These are phyloP conservation scores for Brachionus plicatilis DNA, from an alignment of 1,140 invertebrate species.

Conservation along the genomic window DNA sequence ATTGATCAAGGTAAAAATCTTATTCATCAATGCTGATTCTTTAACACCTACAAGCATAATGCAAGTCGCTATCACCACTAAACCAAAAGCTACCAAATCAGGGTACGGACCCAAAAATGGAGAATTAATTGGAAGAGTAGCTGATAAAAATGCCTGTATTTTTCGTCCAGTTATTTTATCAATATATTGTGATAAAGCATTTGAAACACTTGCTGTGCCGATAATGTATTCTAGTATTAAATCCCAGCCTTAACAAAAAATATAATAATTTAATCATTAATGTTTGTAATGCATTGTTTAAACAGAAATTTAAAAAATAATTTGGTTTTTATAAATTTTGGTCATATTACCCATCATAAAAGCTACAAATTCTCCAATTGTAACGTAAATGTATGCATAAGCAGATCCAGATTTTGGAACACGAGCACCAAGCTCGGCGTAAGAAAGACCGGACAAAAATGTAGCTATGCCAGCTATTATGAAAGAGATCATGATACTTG, in stretches of 20 bases:
- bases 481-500: slow-evolving; percentile 80
- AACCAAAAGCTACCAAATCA: slow-evolving; percentile 69
- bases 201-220: slow-evolving; percentile 55
- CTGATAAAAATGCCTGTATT: slow-evolving; percentile 47
- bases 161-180: slow-evolving; percentile 47
- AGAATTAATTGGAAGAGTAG: slow-evolving; percentile 58
- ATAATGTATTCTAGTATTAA: slow-evolving; percentile 82
- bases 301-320: background rate
- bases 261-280: no score
- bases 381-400: slow-evolving; percentile 58
- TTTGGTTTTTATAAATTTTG: background rate
- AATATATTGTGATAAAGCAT: slow-evolving; percentile 34
- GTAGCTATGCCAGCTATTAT: slow-evolving; percentile 77
- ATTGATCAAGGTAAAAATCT: slow-evolving; percentile 48
- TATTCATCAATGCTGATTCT: slow-evolving; percentile 56
- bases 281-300: no score
- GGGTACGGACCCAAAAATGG: slow-evolving; percentile 63
- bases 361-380: slow-evolving; percentile 82
- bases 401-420: slow-evolving; percentile 81
- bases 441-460: slow-evolving; percentile 77
- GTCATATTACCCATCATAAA: slow-evolving; percentile 67
- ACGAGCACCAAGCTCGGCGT: slow-evolving; percentile 84
- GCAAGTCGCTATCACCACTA: background rate
- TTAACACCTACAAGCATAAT: slow-evolving; percentile 72
- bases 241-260: slow-evolving; percentile 64